These are phyloP conservation scores for Sus cebifrons DNA, from an alignment of 2,797 vertebrate species.

Conservation along the genomic window DNA sequence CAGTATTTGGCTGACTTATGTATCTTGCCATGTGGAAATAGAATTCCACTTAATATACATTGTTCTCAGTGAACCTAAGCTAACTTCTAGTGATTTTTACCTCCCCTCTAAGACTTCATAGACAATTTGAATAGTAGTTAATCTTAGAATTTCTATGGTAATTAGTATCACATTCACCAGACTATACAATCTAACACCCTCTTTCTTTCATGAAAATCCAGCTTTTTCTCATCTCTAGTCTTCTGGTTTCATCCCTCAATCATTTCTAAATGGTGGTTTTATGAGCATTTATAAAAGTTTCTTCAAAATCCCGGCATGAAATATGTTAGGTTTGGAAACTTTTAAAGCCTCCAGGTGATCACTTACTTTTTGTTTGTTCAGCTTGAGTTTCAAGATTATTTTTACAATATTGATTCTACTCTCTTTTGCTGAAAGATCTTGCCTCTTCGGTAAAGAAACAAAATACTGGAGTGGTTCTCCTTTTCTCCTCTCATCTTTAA, in stretches of 20 bases:
- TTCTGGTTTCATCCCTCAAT: background rate
- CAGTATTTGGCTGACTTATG: background rate
- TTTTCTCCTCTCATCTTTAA: conserved; percentile 33
- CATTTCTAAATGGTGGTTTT: conserved; percentile 43
- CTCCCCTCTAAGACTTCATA: background rate
- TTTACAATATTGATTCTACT: conserved; percentile 59
- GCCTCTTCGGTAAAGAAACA: conserved; percentile 55
- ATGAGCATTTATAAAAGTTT: conserved; percentile 16
- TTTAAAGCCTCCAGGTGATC: conserved; percentile 60
- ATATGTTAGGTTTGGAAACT: conserved; percentile 35
- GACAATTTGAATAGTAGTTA: background rate
- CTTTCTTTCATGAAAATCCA: background rate
- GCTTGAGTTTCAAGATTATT: conserved; percentile 47
- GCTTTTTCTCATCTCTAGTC: background rate
- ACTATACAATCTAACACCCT: background rate
- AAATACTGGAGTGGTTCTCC: background rate
- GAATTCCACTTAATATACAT: background rate
- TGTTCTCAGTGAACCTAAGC: background rate
- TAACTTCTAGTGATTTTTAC: background rate
- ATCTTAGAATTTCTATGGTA: background rate
- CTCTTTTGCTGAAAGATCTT: conserved; percentile 36
- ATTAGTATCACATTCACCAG: background rate
- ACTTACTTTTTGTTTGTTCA: conserved; percentile 51
- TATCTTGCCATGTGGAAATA: background rate
- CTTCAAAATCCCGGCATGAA: conserved; percentile 23